phyloP scores from a whole-genome alignment of 1,140 invertebrate genomes.

The Diorhabda elongata region DNA sequence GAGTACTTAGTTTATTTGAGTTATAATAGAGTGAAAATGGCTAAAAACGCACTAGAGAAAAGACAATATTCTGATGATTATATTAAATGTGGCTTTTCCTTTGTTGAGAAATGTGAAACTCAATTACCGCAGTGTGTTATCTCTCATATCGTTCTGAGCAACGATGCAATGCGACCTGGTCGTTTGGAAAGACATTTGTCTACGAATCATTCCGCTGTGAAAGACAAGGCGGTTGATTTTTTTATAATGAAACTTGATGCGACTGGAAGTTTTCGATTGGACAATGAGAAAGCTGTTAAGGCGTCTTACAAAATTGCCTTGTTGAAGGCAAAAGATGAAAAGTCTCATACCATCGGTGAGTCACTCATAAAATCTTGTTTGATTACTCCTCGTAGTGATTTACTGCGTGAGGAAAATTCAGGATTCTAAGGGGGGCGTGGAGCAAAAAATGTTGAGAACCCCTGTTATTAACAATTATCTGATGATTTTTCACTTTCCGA shows the following conservation, averaged over 20 bases:
- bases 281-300: neutral
- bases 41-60: neutral
- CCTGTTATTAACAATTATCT: too few relatives aligned
- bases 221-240: conserved; percentile 6
- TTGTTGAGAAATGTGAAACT: conserved; percentile 26
- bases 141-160: conserved; percentile 27
- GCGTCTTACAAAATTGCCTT: neutral
- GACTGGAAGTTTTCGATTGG: neutral
- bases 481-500: too few relatives aligned
- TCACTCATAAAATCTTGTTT: too few relatives aligned
- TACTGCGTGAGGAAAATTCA: too few relatives aligned
- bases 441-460: too few relatives aligned
- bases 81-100: conserved; percentile 23
- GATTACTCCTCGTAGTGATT: too few relatives aligned
- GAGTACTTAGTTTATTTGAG: too few relatives aligned
- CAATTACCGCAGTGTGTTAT: conserved; percentile 33
- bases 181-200: conserved; percentile 33
- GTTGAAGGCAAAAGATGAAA: neutral
- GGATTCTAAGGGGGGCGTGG: too few relatives aligned
- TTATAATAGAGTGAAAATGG: too few relatives aligned
- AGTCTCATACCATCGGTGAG: neutral
- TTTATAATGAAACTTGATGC: neutral
- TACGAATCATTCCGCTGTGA: conserved; percentile 30
- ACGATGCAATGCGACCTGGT: conserved; percentile 28
- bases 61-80: neutral